Percentiles rank a stretch among this genome's conserved stretches.
Evolutionary conservation across 2,888 invertebrate genomes (phyloP).

Genomic region (Stenodera caucasica): DNA sequence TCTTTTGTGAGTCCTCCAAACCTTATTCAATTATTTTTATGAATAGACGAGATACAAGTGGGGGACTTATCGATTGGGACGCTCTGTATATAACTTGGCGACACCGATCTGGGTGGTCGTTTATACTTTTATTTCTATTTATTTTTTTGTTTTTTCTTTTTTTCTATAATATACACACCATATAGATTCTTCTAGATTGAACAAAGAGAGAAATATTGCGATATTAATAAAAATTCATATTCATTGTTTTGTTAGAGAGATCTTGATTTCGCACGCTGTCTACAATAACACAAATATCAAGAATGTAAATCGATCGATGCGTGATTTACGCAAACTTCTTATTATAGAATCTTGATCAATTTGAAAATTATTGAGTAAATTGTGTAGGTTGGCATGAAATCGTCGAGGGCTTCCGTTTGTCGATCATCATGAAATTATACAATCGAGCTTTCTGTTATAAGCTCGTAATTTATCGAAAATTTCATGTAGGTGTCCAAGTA

Average conservation of each 20-base stretch:
- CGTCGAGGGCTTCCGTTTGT: not conserved
- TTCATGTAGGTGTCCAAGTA: constrained; percentile 15
- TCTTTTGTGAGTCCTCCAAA: too few relatives aligned
- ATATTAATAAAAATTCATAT: too few relatives aligned
- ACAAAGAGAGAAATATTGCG: not conserved
- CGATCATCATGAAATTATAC: not conserved
- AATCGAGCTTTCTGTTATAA: not conserved
- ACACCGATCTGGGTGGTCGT: constrained; percentile 34
- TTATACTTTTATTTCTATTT: constrained; percentile 23
- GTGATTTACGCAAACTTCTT: constrained; percentile 1
- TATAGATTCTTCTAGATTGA: too few relatives aligned
- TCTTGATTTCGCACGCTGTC: constrained; percentile 11
- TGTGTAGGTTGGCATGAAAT: not conserved
- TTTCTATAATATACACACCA: too few relatives aligned
- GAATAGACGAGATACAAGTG: too few relatives aligned
- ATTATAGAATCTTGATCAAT: too few relatives aligned
- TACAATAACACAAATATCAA: not conserved
- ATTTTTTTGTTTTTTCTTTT: too few relatives aligned
- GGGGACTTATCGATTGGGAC: too few relatives aligned
- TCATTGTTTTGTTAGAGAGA: not conserved
- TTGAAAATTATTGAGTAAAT: too few relatives aligned
- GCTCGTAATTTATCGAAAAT: not conserved
- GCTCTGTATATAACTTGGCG: constrained; percentile 23
- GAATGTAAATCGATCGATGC: not conserved
- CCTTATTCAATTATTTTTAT: too few relatives aligned